A percentile compares a stretch with the other conserved stretches of the same genome.
Conservation (phyloP, 2,888 invertebrate genomes). For the Campopleginae sp. region DNA sequence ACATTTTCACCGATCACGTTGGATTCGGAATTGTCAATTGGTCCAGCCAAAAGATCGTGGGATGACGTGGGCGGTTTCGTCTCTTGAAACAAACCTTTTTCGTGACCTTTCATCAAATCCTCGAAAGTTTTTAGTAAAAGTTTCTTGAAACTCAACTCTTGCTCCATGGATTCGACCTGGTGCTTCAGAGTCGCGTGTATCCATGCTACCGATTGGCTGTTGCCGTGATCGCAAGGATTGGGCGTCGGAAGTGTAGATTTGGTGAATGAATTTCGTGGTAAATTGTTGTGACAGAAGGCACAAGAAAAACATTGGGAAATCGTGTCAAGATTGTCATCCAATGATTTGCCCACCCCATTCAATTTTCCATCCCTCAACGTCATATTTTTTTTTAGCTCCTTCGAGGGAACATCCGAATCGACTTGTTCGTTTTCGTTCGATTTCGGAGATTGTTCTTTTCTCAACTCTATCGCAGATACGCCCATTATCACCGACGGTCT, state of each 20-base stretch:
- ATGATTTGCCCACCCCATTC: neutral
- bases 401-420: neutral
- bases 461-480: neutral
- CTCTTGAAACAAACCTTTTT: neutral
- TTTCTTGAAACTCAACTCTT: slow-evolving; percentile 52
- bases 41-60: neutral
- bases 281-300: slow-evolving; percentile 4
- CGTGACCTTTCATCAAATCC: slow-evolving; percentile 1
- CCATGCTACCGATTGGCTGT: slow-evolving; percentile 36
- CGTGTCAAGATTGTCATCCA: slow-evolving; percentile 35
- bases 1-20: neutral
- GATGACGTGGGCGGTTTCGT: neutral
- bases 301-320: neutral
- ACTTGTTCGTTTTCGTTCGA: slow-evolving; percentile 17
- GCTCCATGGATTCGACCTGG: slow-evolving; percentile 37
- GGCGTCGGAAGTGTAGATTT: neutral
- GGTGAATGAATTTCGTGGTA: slow-evolving; percentile 38
- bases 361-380: neutral
- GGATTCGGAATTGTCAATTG: neutral
- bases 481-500: slow-evolving; percentile 56
- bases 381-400: slow-evolving; percentile 6
- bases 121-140: slow-evolving; percentile 29
- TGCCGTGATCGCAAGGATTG: neutral
- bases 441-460: slow-evolving; percentile 18
- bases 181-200: slow-evolving; percentile 41